Conservation (phyloP, 2,797 vertebrate genomes). For the Cyclopterus lumpus region DNA sequence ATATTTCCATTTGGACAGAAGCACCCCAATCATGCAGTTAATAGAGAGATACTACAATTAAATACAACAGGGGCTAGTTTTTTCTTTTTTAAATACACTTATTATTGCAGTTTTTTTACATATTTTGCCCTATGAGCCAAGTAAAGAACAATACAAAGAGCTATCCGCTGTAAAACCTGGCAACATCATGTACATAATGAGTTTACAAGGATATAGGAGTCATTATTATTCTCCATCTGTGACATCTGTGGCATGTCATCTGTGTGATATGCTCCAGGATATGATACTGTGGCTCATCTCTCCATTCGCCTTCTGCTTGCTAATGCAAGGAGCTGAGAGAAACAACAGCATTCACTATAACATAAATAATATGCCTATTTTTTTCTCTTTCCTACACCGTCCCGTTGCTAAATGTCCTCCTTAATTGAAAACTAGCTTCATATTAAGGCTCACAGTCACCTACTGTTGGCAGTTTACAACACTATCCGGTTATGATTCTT, state of each 20-base stretch:
- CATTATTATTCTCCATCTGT: conserved; percentile 49
- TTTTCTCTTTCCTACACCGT: not conserved
- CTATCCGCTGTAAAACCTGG: not conserved
- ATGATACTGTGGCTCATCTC: conserved; percentile 28
- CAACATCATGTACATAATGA: not conserved
- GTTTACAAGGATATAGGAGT: conserved; percentile 14
- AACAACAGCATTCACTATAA: not conserved
- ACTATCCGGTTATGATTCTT: conserved; percentile 24
- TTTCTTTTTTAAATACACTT: not conserved
- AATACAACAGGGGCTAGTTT: not conserved
- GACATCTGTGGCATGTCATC: not conserved
- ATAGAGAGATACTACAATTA: no score
- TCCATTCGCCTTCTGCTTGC: conserved; percentile 2
- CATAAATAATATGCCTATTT: conserved; percentile 2
- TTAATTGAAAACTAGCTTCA: conserved; percentile 19
- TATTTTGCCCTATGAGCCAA: not conserved
- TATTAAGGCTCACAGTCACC: conserved; percentile 12
- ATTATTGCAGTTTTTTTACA: not conserved
- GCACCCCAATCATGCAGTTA: not conserved
- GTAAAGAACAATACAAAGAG: not conserved
- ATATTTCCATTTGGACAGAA: conserved; percentile 2
- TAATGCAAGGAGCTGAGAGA: conserved; percentile 6
- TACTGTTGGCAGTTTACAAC: conserved; percentile 33
- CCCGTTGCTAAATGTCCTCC: conserved; percentile 15
- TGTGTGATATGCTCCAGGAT: conserved; percentile 13